Percentiles rank a stretch among this genome's conserved stretches.
Evolutionary conservation across 1,140 invertebrate genomes (phyloP).

Genomic region (Theocolax elegans): DNA sequence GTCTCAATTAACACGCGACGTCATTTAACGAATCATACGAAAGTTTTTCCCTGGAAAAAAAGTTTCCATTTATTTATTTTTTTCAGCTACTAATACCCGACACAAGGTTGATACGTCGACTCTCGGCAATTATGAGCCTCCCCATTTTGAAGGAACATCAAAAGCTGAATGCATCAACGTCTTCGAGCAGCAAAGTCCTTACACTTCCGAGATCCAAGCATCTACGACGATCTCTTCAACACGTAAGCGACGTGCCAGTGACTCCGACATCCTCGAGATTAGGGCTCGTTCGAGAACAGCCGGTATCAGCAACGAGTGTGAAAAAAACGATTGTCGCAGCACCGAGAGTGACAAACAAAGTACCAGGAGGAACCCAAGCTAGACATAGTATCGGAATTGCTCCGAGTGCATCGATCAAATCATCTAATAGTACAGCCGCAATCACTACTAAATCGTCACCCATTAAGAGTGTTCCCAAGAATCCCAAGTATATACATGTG

Average conservation of each 20-base stretch:
- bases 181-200: neutral
- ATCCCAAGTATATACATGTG: constrained; percentile 40
- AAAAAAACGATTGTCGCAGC: too few relatives aligned
- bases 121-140: constrained; percentile 21
- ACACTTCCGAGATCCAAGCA: neutral
- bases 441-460: too few relatives aligned
- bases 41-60: too few relatives aligned
- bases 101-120: constrained; percentile 12
- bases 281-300: neutral
- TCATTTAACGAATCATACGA: too few relatives aligned
- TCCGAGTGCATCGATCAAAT: too few relatives aligned
- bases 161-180: neutral
- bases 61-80: too few relatives aligned
- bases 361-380: too few relatives aligned
- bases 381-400: too few relatives aligned
- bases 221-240: neutral
- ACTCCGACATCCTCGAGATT: constrained; percentile 17
- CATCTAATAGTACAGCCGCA: too few relatives aligned
- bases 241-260: neutral
- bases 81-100: constrained; percentile 25
- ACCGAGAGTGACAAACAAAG: too few relatives aligned
- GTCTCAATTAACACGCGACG: too few relatives aligned
- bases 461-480: neutral
- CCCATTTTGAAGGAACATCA: neutral
- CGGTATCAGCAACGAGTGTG: too few relatives aligned